Percentiles rank a stretch among this genome's conserved stretches.
Conservation (phyloP, 1,140 invertebrate genomes). For the Aporrectodea caliginosa region DNA sequence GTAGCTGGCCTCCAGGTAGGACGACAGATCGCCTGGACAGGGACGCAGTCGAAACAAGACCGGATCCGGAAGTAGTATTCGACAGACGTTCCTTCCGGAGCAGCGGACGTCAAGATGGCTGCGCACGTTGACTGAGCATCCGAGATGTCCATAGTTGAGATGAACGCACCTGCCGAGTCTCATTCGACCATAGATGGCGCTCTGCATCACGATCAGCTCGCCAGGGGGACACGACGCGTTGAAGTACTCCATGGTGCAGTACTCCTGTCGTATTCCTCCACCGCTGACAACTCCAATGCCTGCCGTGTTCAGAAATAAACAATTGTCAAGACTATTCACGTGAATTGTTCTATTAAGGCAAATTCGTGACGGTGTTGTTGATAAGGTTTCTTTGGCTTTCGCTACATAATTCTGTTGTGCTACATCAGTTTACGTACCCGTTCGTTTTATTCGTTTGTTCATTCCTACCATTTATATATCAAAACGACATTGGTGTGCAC, state of each 20-base stretch:
- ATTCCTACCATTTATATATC: no score
- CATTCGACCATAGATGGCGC: conserved; percentile 15
- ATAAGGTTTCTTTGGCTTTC: no score
- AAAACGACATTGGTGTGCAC: no score
- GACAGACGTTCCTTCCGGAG: neutral
- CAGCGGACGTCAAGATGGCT: neutral
- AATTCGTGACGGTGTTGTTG: no score
- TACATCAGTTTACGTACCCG: no score
- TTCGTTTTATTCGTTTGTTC: no score
- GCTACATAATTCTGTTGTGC: no score
- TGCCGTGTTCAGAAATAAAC: no score
- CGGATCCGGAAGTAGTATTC: neutral
- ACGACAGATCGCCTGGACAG: neutral
- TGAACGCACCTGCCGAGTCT: conserved; percentile 15
- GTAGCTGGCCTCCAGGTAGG: conserved; percentile 1
- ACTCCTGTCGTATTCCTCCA: neutral
- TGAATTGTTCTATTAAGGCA: no score
- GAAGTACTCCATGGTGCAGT: neutral
- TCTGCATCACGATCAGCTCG: neutral
- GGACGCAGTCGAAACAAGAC: neutral
- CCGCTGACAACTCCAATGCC: no score
- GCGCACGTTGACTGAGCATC: conserved; percentile 8
- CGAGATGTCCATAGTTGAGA: conserved; percentile 2
- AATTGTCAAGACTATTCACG: no score
- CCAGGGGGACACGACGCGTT: neutral